These are phyloP conservation scores for Volucella bombylans DNA, from an alignment of 2,888 invertebrate genomes.

Conservation along the genomic window DNA sequence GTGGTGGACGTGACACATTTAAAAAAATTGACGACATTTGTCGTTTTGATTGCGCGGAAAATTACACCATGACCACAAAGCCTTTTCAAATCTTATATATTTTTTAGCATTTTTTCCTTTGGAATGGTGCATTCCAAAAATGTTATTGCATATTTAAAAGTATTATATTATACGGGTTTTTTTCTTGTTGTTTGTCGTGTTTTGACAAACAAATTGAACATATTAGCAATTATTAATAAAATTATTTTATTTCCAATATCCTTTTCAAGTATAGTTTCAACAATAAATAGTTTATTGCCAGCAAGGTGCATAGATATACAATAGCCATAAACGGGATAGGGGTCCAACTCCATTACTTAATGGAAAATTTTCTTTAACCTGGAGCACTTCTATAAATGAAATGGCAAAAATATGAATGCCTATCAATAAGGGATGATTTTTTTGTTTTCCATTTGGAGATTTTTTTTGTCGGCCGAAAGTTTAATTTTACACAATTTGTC, in stretches of 20 bases:
- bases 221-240: too few species aligned
- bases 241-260: too few species aligned
- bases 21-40: slow-evolving; percentile 77
- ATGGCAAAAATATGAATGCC: slow-evolving; percentile 60
- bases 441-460: slow-evolving; percentile 28
- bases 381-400: slow-evolving; percentile 53
- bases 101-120: slow-evolving; percentile 6
- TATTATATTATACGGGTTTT: slow-evolving; percentile 15
- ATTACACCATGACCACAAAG: slow-evolving; percentile 66
- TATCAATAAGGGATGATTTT: slow-evolving; percentile 71
- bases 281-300: too few species aligned
- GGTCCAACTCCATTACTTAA: slow-evolving; percentile 45
- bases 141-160: slow-evolving; percentile 18
- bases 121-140: slow-evolving; percentile 45
- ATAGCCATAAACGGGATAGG: background rate
- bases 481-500: slow-evolving; percentile 70
- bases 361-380: slow-evolving; percentile 44
- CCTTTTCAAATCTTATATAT: slow-evolving; percentile 50
- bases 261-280: too few species aligned
- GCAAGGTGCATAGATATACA: too few species aligned
- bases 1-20: slow-evolving; percentile 76
- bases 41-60: slow-evolving; percentile 77
- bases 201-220: too few species aligned
- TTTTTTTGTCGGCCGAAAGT: slow-evolving; percentile 41
- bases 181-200: background rate